Evolutionary conservation across 2,113 vertebrate species (phyloP).

Genomic region (Piprites chloris): DNA sequence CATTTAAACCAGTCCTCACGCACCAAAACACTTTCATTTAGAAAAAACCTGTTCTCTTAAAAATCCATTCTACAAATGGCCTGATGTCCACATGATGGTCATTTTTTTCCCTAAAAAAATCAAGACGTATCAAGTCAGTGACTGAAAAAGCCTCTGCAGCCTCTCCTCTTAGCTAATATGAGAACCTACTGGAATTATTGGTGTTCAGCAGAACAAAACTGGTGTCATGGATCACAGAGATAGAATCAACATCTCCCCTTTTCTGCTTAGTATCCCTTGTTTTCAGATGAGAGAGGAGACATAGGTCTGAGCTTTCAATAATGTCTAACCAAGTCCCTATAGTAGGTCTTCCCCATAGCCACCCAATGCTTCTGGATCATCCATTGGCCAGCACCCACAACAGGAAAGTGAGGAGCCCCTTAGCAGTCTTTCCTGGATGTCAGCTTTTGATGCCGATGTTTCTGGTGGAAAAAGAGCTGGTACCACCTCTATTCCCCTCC

Average conservation of each 20-base stretch:
- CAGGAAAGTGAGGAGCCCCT: background rate
- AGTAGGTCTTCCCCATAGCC: background rate
- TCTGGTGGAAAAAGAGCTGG: accelerated
- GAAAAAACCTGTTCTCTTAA: background rate
- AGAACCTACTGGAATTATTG: background rate
- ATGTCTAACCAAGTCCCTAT: background rate
- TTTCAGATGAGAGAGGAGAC: background rate
- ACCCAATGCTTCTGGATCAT: background rate
- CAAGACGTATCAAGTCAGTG: background rate
- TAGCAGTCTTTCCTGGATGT: background rate
- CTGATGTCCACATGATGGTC: background rate
- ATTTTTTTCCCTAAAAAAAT: background rate
- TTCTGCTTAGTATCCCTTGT: background rate
- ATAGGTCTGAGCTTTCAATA: background rate
- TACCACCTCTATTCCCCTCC: background rate
- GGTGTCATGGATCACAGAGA: background rate
- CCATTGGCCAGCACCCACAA: background rate
- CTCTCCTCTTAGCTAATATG: accelerated
- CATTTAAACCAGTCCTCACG: background rate
- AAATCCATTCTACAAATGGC: background rate
- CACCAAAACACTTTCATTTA: background rate
- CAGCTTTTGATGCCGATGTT: accelerated
- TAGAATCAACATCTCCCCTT: background rate
- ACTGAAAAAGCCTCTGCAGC: background rate
- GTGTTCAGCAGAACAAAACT: background rate